phyloP scores from a whole-genome alignment of 1,140 invertebrate species.

The Anagrus nilaparvatae region DNA sequence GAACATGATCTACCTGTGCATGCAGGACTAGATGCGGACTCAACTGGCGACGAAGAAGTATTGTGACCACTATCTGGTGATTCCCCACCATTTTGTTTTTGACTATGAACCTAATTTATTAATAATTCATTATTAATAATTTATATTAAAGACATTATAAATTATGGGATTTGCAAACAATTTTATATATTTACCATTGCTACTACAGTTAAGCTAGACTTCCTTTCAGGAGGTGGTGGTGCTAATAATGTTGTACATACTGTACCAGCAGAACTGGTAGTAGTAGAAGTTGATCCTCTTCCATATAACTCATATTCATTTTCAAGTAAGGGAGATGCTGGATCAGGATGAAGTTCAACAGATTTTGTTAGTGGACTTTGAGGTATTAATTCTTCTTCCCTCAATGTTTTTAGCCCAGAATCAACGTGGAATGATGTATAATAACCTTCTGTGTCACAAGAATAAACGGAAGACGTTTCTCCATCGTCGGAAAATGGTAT shows the following conservation, averaged over 20 bases:
- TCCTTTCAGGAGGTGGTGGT: constrained; percentile 65
- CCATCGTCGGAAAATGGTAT: constrained; percentile 67
- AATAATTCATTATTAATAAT: background rate
- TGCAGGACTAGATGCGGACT: constrained; percentile 57
- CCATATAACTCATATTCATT: constrained; percentile 85
- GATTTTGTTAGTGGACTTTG: constrained; percentile 31
- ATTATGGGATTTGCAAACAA: background rate
- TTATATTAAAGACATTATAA: background rate
- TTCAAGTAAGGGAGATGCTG: constrained; percentile 48
- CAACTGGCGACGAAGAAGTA: constrained; percentile 69
- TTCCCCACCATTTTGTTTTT: constrained; percentile 51
- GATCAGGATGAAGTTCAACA: constrained; percentile 42
- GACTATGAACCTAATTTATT: constrained; percentile 52
- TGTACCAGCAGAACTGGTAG: constrained; percentile 79
- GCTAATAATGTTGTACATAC: constrained; percentile 72
- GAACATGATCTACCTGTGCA: constrained; percentile 58
- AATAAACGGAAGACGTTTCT: constrained; percentile 87
- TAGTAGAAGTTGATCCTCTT: constrained; percentile 78
- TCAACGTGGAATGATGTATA: constrained; percentile 96
- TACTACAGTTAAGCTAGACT: constrained; percentile 47
- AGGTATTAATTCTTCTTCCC: constrained; percentile 57
- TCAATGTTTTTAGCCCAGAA: constrained; percentile 77
- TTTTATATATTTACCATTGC: constrained; percentile 31
- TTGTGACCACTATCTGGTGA: constrained; percentile 72
- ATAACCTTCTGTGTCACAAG: constrained; percentile 93